Base-by-base conservation (phyloP, 2,113 vertebrate species). In the Cinclus cinclus region DNA sequence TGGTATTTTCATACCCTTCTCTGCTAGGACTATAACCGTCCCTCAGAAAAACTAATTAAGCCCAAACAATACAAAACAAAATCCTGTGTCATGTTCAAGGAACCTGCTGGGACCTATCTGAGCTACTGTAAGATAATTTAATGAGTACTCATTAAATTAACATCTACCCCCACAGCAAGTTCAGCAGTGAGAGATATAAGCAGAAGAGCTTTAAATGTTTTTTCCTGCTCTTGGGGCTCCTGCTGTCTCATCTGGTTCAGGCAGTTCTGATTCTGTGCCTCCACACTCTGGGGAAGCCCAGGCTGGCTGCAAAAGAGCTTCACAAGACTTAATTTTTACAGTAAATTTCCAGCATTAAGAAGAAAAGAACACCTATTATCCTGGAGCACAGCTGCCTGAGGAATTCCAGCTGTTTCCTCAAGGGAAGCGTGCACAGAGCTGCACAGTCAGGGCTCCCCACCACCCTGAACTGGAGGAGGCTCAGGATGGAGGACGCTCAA, bases 61-160 rank as follows among this genome's bases (percentile, higher is more conserved):
- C 56, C 64, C 52, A 89, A 92, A 92, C 83, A 96, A 91, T 69
- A 78, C 74, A 89, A 92, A 92, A 74, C 75, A 96, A 96, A 94
- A 95, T 74, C 86, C 95, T 92, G 88, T 71, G 87, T 89, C 94
- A 79, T 89, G 91, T 77, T 91, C 56, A 16, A 76, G 83, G 73
- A 92, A 97, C 92, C 92, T 94, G 87, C 94, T 96, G 96, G 95
- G 96, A 94, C 92, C 23, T 78, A 85, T 89, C 80, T 77, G 77
- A 94, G 91, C 87, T 95, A 78, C 85, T 91, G 46, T 92, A 96
- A 94, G 76, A 96, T 93, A 92, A 81, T 96, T 94, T 96, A 96
- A 97, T 94, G 96, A 96, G 91, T 59, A 77, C 78, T 96, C 96
- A 96, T 95, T 96, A 96, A 96, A 95, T 94, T 94, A 96, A 92